Conservation (phyloP, 2,797 vertebrate genomes). For the Sebastes diaconus region DNA sequence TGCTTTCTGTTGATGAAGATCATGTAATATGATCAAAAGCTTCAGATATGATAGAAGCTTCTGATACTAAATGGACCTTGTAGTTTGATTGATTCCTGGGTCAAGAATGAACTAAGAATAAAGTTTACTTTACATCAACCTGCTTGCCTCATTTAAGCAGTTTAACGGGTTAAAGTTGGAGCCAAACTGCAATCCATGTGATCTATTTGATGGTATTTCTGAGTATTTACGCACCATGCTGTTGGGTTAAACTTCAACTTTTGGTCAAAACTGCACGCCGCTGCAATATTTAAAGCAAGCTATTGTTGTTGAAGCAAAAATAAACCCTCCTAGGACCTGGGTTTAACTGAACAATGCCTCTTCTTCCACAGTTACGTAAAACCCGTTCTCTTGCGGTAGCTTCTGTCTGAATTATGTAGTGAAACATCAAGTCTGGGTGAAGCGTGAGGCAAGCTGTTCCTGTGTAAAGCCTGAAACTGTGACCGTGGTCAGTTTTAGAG, state of each 20-base stretch:
- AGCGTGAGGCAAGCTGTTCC: conserved; percentile 19
- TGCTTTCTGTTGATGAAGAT: not conserved
- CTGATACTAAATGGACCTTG: not conserved
- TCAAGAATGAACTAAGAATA: not conserved
- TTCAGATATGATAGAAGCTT: not conserved
- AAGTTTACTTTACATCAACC: not conserved
- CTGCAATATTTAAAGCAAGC: not conserved
- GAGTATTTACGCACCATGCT: not conserved
- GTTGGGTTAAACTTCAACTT: not conserved
- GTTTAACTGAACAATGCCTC: conserved; percentile 32
- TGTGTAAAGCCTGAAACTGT: conserved; percentile 11
- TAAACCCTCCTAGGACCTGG: not conserved
- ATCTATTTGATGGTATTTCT: not conserved
- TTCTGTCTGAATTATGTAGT: conserved; percentile 23
- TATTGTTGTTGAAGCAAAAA: not conserved
- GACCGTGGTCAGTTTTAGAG: conserved; percentile 31
- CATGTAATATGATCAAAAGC: not conserved
- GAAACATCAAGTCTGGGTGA: conserved; percentile 12
- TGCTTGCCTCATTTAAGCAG: not conserved
- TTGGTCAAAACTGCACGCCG: not conserved
- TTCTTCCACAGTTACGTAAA: conserved; percentile 11
- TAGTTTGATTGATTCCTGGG: rapidly evolving
- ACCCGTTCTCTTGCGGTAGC: conserved; percentile 1
- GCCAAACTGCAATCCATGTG: not conserved
- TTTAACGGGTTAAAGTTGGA: not conserved